Percentiles rank a stretch among this genome's conserved stretches.
Evolutionary conservation across 1,140 invertebrate species (phyloP).

Genomic region (Drosophila grimshawi): DNA sequence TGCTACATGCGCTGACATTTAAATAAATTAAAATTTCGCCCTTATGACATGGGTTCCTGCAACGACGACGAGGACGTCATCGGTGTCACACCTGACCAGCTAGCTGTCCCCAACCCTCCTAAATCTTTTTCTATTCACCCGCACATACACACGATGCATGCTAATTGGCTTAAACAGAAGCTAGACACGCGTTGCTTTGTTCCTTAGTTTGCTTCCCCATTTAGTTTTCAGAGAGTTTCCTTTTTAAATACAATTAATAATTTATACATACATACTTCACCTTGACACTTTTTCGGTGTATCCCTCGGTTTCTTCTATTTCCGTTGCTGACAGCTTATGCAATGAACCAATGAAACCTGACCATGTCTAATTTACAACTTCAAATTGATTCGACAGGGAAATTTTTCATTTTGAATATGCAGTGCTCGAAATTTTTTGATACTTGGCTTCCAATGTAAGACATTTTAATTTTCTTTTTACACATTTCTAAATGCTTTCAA

Average conservation of each 20-base stretch:
- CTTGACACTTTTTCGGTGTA: conserved; percentile 65
- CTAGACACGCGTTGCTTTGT: conserved; percentile 34
- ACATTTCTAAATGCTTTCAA: too few relatives aligned
- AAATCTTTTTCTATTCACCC: not conserved
- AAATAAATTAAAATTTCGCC: conserved; percentile 78
- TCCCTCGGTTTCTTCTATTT: not conserved
- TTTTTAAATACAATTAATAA: conserved; percentile 25
- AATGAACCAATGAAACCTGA: conserved; percentile 24
- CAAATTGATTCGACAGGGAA: conserved; percentile 39
- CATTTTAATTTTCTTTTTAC: too few relatives aligned
- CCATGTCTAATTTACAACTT: conserved; percentile 31
- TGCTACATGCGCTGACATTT: conserved; percentile 57
- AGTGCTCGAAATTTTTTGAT: not conserved
- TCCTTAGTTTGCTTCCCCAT: conserved; percentile 12
- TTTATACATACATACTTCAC: conserved; percentile 62
- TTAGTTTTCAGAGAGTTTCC: not conserved
- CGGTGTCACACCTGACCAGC: conserved; percentile 67
- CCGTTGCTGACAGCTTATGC: not conserved
- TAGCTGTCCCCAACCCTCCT: not conserved
- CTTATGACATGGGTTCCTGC: conserved; percentile 60
- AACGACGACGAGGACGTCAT: conserved; percentile 61
- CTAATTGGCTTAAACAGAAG: conserved; percentile 64
- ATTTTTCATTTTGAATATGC: conserved; percentile 5
- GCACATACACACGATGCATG: conserved; percentile 59
- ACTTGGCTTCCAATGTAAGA: not conserved